Percentiles rank a stretch among this genome's conserved stretches.
These are phyloP conservation scores for Brachystomella parvula DNA, from an alignment of 1,140 invertebrate genomes.

Conservation along the genomic window DNA sequence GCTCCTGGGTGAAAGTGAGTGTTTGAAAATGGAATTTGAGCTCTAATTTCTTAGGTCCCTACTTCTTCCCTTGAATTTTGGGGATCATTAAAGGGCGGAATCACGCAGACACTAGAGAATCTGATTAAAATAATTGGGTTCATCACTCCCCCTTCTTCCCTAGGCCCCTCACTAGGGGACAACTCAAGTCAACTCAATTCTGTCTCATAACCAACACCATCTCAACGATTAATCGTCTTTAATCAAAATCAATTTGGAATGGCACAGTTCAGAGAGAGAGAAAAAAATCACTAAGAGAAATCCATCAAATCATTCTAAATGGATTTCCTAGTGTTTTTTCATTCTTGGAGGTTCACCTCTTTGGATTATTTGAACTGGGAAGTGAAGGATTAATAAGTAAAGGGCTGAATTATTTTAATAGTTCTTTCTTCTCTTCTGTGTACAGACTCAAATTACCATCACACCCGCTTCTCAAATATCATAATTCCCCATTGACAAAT, in stretches of 20 bases:
- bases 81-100: slow-evolving; percentile 38
- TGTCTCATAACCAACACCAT: not conserved
- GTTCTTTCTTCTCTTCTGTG: too few relatives aligned
- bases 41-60: not conserved
- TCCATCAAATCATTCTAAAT: too few relatives aligned
- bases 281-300: too few relatives aligned
- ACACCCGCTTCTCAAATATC: slow-evolving; percentile 37
- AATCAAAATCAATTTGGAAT: slow-evolving; percentile 38
- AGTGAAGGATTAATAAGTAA: too few relatives aligned
- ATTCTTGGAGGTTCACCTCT: too few relatives aligned
- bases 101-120: slow-evolving; percentile 39
- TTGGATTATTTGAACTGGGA: too few relatives aligned
- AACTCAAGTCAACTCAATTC: not conserved
- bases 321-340: too few relatives aligned
- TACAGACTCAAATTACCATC: slow-evolving; percentile 32
- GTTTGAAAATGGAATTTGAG: not conserved
- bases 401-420: slow-evolving; percentile 35
- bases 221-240: slow-evolving; percentile 38
- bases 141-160: slow-evolving; percentile 23
- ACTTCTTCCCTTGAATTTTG: slow-evolving; percentile 23
- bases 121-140: slow-evolving; percentile 40
- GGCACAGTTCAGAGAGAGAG: too few relatives aligned
- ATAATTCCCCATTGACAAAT: not conserved
- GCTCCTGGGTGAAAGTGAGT: not conserved
- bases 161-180: not conserved